Base-by-base conservation (phyloP, 2,797 vertebrate species). In the Enteromius radiatus region DNA sequence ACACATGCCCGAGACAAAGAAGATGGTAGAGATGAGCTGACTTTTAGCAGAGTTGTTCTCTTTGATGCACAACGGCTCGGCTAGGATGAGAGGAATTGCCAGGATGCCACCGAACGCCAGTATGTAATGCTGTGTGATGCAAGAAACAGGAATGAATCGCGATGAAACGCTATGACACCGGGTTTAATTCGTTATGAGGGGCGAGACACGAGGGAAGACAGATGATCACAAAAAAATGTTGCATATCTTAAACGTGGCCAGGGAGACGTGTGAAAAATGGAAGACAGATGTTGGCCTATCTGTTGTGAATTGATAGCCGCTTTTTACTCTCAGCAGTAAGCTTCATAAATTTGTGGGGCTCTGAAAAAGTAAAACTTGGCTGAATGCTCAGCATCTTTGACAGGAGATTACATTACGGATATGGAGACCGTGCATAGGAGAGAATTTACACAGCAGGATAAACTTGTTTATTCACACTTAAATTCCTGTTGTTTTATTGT, bases 11-110 rank as follows among this genome's bases (percentile, higher is more conserved):
- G 95, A 96, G 76, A 96, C 93, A 8, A 96, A 95, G 88, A 96
- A 96, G 78, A 96, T 95, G 84, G 95, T 96, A 84, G 92, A 94
- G 89, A 95, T 95, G 84, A 96, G 93, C 88, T 95, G 93, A 81
- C 95, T 94, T 83, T 95, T 95, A 76, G 94, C 95, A 0, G 36
- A 38, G 8, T 94, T 94, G 92, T 96, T 94, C 87, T 95, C 92
- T 75, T 90, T 87, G 19, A 95, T 94, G 81, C 95, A 96, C 43
- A 96, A 88, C 0, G 94, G 94, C 85, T 96, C 94, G 0, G 95
- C 94, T 47, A 96, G 90, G 80, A 96, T 95, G 76, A 96, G 91
- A 0, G 95, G 95, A 61, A 96, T 87, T 0, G 94, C 94, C 5
- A 96, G 93, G 88, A 96, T 96, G 85, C 95, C 95, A 1, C 95